Percentiles rank a stretch among this genome's conserved stretches.
Conservation (phyloP, 2,113 vertebrate genomes). For the Rhagologus leucostigma region DNA sequence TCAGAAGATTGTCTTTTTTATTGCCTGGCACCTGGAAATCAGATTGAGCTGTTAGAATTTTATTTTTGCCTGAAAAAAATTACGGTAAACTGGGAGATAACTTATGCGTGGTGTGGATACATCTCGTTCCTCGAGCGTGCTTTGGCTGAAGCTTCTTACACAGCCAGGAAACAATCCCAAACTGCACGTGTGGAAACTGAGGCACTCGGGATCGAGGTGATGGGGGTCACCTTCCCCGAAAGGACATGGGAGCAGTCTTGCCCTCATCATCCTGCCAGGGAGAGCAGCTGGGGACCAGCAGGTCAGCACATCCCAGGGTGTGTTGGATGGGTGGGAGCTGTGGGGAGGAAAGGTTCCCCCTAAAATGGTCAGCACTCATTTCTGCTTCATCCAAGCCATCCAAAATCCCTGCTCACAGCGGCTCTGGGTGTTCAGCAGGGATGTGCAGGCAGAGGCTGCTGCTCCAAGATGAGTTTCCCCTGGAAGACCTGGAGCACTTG, state of each 20-base stretch:
- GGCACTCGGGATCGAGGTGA: not conserved
- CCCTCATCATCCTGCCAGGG: not conserved
- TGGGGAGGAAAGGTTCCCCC: not conserved
- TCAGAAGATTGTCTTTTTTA: not conserved
- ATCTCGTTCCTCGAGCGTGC: not conserved
- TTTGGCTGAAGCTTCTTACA: not conserved
- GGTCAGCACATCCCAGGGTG: not conserved
- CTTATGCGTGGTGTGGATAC: not conserved
- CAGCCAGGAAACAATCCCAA: not conserved
- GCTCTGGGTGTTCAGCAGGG: not conserved
- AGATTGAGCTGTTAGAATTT: not conserved
- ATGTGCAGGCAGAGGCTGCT: not conserved
- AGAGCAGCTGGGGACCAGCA: not conserved
- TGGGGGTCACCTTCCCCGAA: not conserved
- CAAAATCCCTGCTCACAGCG: not conserved
- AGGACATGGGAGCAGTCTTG: accelerated
- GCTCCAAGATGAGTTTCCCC: not conserved
- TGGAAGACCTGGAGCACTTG: not conserved
- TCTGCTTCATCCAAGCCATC: not conserved
- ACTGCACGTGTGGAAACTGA: not conserved
- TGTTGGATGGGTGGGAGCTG: not conserved
- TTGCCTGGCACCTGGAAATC: slow-evolving; percentile 30
- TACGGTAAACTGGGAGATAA: not conserved
- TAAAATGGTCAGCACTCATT: not conserved
- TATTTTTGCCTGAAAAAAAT: not conserved